Evolutionary conservation across 2,113 vertebrate species (phyloP).

Genomic region (Micronycteris hirsuta): DNA sequence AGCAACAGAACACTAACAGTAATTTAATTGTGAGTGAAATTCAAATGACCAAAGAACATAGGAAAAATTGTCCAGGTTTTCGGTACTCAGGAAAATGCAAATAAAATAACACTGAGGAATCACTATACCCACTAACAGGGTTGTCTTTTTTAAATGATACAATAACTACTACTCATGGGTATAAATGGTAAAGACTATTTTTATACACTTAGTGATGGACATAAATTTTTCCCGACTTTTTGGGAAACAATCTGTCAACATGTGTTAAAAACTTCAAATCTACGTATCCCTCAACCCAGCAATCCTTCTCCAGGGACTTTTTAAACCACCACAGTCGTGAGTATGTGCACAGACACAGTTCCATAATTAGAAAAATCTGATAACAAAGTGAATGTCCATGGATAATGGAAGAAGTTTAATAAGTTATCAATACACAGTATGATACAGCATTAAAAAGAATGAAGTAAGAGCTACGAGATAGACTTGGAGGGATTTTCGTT

Average conservation of each 20-base stretch:
- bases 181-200: slow-evolving; percentile 4
- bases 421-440: neutral
- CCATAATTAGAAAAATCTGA: neutral
- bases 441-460: neutral
- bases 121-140: neutral
- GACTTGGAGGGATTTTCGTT: neutral
- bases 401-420: neutral
- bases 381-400: neutral
- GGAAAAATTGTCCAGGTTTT: neutral
- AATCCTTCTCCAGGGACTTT: neutral
- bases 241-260: neutral
- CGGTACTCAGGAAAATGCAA: slow-evolving; percentile 13
- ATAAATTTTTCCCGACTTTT: neutral
- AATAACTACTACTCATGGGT: neutral
- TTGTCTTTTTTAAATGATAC: neutral
- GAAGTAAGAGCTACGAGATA: neutral
- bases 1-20: neutral
- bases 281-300: neutral
- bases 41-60: neutral
- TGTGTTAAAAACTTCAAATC: neutral
- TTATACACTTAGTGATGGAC: slow-evolving; percentile 5
- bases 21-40: neutral
- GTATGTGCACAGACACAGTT: neutral
- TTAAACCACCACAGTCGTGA: neutral
- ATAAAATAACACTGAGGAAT: slow-evolving; percentile 8